Conservation (phyloP, 2,113 vertebrate species). For the Cebus imitator region DNA sequence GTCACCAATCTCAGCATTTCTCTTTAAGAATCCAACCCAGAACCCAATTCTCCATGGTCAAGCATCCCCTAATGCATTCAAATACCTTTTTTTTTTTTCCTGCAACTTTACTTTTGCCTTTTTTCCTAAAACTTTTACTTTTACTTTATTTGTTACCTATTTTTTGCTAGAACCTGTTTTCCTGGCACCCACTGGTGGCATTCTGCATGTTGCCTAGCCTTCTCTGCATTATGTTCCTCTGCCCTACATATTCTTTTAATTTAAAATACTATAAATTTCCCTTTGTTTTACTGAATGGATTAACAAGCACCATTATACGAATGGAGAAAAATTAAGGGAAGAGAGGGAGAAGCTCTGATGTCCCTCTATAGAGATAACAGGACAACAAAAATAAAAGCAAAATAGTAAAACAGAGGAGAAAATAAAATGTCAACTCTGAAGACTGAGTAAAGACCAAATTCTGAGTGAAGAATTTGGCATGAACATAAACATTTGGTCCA, state of each 20-base stretch:
- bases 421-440: not conserved
- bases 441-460: not conserved
- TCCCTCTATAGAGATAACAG: not conserved
- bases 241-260: not conserved
- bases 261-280: not conserved
- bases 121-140: not conserved
- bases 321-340: not conserved
- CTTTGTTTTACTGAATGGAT: not conserved
- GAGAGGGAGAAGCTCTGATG: not conserved
- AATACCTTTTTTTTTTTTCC: not conserved
- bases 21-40: not conserved
- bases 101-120: not conserved
- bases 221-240: not conserved
- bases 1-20: not conserved
- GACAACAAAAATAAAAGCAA: not conserved
- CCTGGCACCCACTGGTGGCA: not conserved
- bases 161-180: not conserved
- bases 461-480: not conserved
- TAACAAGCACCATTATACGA: not conserved
- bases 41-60: not conserved
- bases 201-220: not conserved
- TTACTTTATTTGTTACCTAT: not conserved
- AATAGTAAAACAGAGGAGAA: not conserved
- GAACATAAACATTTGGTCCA: not conserved
- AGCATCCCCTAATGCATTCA: no score